phyloP scores from a whole-genome alignment of 2,888 invertebrate genomes.

The Netelia melanura region DNA sequence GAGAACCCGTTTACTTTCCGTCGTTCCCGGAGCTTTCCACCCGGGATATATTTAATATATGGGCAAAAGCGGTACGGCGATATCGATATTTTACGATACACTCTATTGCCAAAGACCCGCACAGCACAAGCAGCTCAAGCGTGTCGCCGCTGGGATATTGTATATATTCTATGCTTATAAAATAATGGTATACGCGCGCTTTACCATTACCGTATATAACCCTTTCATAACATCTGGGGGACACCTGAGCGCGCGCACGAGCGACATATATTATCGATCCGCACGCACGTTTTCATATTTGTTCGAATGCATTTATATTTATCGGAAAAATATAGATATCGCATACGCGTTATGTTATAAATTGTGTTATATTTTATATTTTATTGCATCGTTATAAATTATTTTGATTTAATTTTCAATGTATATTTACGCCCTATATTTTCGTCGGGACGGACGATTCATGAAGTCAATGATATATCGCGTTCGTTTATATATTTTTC shows the following conservation, averaged over 20 bases:
- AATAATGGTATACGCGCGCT: conserved; percentile 47
- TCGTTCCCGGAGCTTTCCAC: conserved; percentile 17
- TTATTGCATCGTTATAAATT: background rate
- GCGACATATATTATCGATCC: conserved; percentile 7
- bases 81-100: conserved; percentile 59
- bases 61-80: conserved; percentile 26
- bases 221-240: conserved; percentile 36
- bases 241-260: conserved; percentile 27
- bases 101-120: conserved; percentile 22
- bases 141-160: background rate
- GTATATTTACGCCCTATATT: background rate
- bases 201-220: conserved; percentile 49
- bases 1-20: conserved; percentile 31
- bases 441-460: background rate
- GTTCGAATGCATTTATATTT: background rate
- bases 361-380: background rate
- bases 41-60: conserved; percentile 31
- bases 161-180: conserved; percentile 36
- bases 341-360: background rate
- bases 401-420: background rate
- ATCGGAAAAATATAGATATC: background rate
- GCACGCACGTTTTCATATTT: conserved; percentile 25
- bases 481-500: background rate
- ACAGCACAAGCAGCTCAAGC: background rate
- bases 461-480: background rate